A percentile compares a stretch with the other conserved stretches of the same genome.
Evolutionary conservation across 2,888 invertebrate genomes (phyloP).

Genomic region (Rhingia rostrata): DNA sequence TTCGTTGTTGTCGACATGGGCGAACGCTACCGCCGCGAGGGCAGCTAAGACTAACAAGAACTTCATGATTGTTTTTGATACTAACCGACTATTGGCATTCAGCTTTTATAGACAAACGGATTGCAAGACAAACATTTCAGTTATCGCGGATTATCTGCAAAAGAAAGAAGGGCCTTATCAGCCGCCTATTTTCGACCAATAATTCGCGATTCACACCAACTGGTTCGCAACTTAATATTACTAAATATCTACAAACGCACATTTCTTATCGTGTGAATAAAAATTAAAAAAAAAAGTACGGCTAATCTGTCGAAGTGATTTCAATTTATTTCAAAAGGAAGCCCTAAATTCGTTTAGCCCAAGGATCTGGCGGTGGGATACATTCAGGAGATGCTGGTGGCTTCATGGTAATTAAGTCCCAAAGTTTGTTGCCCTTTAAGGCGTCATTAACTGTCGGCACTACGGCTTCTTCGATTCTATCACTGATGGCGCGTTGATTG

Average conservation of each 20-base stretch:
- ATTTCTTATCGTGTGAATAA: neutral
- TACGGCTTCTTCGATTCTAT: constrained; percentile 77
- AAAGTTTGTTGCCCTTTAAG: constrained; percentile 78
- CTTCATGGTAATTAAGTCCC: constrained; percentile 56
- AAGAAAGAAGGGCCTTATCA: neutral
- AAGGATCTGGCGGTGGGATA: constrained; percentile 79
- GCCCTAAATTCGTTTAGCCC: constrained; percentile 76
- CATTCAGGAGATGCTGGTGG: constrained; percentile 69
- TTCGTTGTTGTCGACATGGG: constrained; percentile 77
- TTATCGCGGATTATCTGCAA: constrained; percentile 12
- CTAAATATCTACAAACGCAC: neutral
- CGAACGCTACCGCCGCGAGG: constrained; percentile 76
- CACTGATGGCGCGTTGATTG: constrained; percentile 78
- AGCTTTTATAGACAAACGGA: constrained; percentile 25
- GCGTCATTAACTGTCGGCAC: constrained; percentile 78
- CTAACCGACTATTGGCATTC: neutral
- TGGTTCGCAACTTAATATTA: neutral
- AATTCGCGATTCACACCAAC: neutral
- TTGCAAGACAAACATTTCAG: neutral
- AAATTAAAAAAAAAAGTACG: constrained; percentile 19
- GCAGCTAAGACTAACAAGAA: constrained; percentile 78
- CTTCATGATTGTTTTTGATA: constrained; percentile 50
- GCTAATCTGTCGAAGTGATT: neutral
- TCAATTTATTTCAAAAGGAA: constrained; percentile 34
- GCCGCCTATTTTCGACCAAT: constrained; percentile 4